These are phyloP conservation scores for Chlorodrepanis virens DNA, from an alignment of 2,113 vertebrate species.

Conservation along the genomic window DNA sequence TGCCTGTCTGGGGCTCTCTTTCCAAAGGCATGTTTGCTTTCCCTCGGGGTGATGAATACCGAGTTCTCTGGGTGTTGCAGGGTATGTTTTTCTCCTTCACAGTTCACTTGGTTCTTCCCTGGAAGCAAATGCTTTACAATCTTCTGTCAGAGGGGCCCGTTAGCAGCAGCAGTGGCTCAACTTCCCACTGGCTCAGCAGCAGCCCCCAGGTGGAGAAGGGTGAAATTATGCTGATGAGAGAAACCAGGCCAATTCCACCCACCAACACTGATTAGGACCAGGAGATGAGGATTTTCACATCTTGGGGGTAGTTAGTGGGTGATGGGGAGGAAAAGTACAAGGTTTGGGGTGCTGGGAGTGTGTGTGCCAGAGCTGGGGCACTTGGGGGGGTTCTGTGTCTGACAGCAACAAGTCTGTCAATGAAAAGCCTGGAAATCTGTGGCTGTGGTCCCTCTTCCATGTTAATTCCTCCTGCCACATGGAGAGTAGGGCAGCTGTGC, in stretches of 20 bases:
- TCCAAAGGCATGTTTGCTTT: constrained; percentile 37
- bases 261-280: not conserved
- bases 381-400: not conserved
- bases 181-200: not conserved
- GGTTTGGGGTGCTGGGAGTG: not conserved
- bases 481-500: not conserved
- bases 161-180: not conserved
- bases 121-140: constrained; percentile 14
- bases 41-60: constrained; percentile 2
- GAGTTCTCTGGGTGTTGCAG: not conserved
- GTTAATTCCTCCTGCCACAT: not conserved
- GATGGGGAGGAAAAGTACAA: not conserved
- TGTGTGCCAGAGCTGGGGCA: not conserved
- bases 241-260: not conserved
- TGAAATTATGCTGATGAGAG: not conserved
- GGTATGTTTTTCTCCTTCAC: constrained; percentile 42
- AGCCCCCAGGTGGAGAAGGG: not conserved
- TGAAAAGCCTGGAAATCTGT: not conserved
- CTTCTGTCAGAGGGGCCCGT: not conserved
- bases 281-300: not conserved
- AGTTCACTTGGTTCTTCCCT: constrained; percentile 46
- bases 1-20: not conserved
- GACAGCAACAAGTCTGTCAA: not conserved
- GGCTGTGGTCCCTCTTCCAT: not conserved
- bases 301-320: not conserved